Percentiles rank a stretch among this genome's conserved stretches.
Evolutionary conservation across 1,140 invertebrate genomes (phyloP).

Genomic region (Hyles euphorbiae): DNA sequence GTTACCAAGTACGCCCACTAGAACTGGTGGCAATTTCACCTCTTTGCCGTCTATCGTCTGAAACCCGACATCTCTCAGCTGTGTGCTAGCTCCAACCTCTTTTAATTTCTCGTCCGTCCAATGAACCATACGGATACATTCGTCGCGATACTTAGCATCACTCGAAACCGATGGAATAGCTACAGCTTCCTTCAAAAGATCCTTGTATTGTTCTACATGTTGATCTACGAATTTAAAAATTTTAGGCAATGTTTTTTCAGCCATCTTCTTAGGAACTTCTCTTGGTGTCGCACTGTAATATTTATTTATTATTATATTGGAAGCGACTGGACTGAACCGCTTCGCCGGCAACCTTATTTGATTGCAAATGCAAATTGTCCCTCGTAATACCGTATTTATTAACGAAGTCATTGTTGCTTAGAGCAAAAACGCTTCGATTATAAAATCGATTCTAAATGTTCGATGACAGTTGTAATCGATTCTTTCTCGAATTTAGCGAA

Average conservation of each 20-base stretch:
- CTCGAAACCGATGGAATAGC: conserved; percentile 97
- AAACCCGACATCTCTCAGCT: conserved; percentile 88
- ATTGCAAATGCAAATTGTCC: conserved; percentile 20
- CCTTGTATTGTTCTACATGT: conserved; percentile 87
- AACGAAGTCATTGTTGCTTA: conserved; percentile 23
- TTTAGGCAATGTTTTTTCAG: conserved; percentile 51
- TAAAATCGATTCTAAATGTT: no score
- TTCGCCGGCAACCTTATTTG: conserved; percentile 33
- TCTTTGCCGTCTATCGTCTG: conserved; percentile 85
- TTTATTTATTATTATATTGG: conserved; percentile 14
- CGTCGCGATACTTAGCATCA: conserved; percentile 86
- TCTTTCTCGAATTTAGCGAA: no score
- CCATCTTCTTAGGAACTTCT: conserved; percentile 47
- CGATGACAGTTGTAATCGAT: no score
- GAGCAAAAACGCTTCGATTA: no score
- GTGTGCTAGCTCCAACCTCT: conserved; percentile 84
- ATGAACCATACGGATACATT: conserved; percentile 82
- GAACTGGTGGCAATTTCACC: conserved; percentile 90
- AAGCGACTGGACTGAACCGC: conserved; percentile 12
- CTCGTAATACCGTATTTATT: conserved; percentile 9
- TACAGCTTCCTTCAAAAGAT: conserved; percentile 89
- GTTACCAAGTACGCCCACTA: conserved; percentile 90
- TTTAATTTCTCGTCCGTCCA: conserved; percentile 87
- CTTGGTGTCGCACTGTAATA: conserved; percentile 32
- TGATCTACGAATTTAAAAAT: conserved; percentile 84